phyloP scores from a whole-genome alignment of 2,113 vertebrate genomes.

The Pyrgilauda ruficollis region DNA sequence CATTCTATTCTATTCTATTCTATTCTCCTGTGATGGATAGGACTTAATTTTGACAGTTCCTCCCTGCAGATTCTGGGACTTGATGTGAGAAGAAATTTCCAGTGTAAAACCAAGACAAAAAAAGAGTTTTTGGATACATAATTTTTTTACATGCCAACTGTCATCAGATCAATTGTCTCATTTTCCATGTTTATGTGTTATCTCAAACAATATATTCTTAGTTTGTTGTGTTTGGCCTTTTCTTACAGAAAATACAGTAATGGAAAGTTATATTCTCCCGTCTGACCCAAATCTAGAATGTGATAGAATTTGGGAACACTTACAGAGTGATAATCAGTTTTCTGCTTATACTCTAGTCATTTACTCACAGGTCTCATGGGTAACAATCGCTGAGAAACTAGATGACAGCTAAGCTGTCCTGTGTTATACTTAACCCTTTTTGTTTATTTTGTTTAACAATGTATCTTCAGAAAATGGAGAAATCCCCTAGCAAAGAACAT shows the following conservation, averaged over 20 bases:
- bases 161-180: not conserved
- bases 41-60: fast-evolving
- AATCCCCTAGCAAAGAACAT: not conserved
- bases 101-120: not conserved
- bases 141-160: not conserved
- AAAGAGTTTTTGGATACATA: not conserved
- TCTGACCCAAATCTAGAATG: not conserved
- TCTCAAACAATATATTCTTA: not conserved
- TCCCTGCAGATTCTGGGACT: not conserved
- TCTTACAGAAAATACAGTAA: not conserved
- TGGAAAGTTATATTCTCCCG: not conserved
- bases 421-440: too few species aligned
- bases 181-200: not conserved
- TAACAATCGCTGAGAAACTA: not conserved
- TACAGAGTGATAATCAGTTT: not conserved
- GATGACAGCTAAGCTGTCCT: not conserved
- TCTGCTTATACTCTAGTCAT: not conserved
- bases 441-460: not conserved
- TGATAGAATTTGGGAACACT: not conserved
- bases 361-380: not conserved
- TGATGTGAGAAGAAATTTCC: not conserved
- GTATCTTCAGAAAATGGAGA: not conserved
- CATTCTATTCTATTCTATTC: too few species aligned
- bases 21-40: not conserved
- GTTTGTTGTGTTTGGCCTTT: not conserved